Base-by-base conservation (phyloP, 2,113 vertebrate genomes). In the Tetraodon nigroviridis region DNA sequence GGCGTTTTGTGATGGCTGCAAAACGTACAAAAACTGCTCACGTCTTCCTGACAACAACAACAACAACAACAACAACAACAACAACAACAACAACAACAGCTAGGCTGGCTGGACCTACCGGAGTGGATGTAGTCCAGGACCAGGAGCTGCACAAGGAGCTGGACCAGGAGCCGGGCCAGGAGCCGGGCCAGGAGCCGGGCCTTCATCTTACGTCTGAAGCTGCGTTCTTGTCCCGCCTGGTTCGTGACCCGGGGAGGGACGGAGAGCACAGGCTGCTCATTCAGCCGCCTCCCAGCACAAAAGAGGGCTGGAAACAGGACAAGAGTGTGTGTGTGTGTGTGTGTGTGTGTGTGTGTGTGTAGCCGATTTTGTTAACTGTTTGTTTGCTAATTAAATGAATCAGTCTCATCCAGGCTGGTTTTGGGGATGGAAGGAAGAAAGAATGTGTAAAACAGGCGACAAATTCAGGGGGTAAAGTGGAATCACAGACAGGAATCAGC, bases 131-230 rank as follows among this genome's bases (percentile, higher is more conserved):
- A 86, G 79, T 76, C 83, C 32, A 88, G 73, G 69, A 81, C 92
- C 52, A 87, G 57, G 17, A 93, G 61, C 62, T 85, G 83, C 17
- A 79, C n/a, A n/a, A n/a, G n/a, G n/a, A 73, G 73, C n/a, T n/a
- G n/a, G n/a, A n/a, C n/a, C n/a, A 70, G 74, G 15, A 75, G 76
- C 73, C 81, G 80, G 59, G 64, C 76, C 83, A 69, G 79, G 81
- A 79, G 82, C 63, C 77, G 83, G n/a, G n/a, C n/a, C n/a, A n/a
- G n/a, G n/a, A n/a, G n/a, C n/a, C n/a, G n/a, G n/a, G n/a, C 85
- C 92, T 91, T 93, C 93, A 94, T 94, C 90, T 92, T 92, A 88
- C 89, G 87, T 92, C 82, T 89, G 69, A 80, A 81, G 76, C 85
- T 88, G 80, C 75, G 79, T 89, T 87, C 87, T 89, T 87, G 85